Conservation (phyloP, 2,797 vertebrate genomes). For the Orientallactaga sibirica region DNA sequence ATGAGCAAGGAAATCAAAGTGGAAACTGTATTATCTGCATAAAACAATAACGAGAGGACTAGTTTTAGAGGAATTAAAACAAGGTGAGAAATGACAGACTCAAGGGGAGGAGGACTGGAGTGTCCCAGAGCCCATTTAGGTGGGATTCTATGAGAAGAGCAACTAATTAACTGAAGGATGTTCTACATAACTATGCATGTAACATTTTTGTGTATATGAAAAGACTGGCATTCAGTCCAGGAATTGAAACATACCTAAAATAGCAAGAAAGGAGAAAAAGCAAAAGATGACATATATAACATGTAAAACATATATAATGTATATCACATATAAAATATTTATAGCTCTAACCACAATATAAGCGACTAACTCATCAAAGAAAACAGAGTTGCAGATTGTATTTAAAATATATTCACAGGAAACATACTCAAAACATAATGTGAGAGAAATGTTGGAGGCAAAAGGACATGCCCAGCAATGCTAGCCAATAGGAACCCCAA, state of each 20-base stretch:
- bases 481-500: not conserved
- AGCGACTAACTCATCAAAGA: not conserved
- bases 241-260: constrained; percentile 7
- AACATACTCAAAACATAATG: not conserved
- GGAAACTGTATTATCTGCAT: not conserved
- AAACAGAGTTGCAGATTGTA: not conserved
- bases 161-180: not conserved
- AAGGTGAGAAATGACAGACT: not conserved
- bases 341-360: not conserved
- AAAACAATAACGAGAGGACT: not conserved
- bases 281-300: not conserved
- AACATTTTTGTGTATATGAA: not conserved
- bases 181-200: not conserved
- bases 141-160: not conserved
- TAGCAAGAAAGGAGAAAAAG: constrained; percentile 15
- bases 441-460: not conserved
- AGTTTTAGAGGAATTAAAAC: not conserved
- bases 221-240: not conserved
- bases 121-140: not conserved
- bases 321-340: not conserved
- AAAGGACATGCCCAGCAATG: not conserved
- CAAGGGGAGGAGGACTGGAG: not conserved
- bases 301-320: not conserved
- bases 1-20: not conserved
- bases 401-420: constrained; percentile 37